A percentile compares a stretch with the other conserved stretches of the same genome.
Evolutionary conservation across 2,113 vertebrate species (phyloP).

Genomic region (Peromyscus leucopus): DNA sequence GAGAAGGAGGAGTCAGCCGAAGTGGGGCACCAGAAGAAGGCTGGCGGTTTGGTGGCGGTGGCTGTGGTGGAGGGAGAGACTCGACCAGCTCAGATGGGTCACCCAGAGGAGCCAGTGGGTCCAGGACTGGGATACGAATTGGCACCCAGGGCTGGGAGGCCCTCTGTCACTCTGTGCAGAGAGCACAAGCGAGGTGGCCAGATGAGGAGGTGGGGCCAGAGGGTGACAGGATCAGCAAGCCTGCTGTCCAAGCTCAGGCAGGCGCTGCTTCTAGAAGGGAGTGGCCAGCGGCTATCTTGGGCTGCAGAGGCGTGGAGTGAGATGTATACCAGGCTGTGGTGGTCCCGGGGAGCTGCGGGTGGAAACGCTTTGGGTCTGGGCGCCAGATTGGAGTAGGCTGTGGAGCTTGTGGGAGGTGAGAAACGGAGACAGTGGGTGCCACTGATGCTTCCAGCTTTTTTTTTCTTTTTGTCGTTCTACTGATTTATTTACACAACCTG

Average conservation of each 20-base stretch:
- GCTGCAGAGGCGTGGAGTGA: background rate
- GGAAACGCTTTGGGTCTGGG: background rate
- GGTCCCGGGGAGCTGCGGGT: background rate
- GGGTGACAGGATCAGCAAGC: background rate
- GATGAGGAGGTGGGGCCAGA: background rate
- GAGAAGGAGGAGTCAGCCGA: rapidly evolving
- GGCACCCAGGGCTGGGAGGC: background rate
- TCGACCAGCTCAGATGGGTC: rapidly evolving
- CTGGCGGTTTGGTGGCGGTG: rapidly evolving
- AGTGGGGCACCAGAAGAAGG: rapidly evolving
- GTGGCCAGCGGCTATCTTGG: background rate
- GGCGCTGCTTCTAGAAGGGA: rapidly evolving
- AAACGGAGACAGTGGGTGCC: constrained; percentile 32
- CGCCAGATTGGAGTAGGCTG: constrained; percentile 65
- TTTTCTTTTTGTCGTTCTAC: background rate
- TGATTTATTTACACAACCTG: background rate
- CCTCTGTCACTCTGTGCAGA: background rate
- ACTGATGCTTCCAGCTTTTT: background rate
- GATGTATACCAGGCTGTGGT: background rate
- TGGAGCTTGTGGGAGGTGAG: constrained; percentile 25
- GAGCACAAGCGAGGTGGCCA: background rate
- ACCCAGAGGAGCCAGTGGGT: background rate
- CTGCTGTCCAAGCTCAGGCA: background rate
- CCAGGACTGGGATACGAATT: background rate
- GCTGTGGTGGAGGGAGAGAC: background rate